Conservation (phyloP, 2,113 vertebrate species). For the Antechinus stuartii region DNA sequence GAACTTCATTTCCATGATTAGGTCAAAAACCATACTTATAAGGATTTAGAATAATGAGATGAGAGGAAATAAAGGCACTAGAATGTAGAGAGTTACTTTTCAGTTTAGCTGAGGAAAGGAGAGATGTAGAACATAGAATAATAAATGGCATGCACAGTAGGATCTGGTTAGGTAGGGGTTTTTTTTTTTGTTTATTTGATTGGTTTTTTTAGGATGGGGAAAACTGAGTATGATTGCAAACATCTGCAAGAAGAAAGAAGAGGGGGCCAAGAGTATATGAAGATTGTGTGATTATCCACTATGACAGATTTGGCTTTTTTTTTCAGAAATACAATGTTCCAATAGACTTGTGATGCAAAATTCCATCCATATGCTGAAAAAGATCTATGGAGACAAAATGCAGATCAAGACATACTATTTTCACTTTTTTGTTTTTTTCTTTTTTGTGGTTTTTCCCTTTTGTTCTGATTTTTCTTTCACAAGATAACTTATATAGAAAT, state of each 20-base stretch:
- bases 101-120: neutral
- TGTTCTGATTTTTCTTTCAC: too few species aligned
- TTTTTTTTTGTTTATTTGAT: neutral
- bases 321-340: too few species aligned
- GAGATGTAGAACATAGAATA: neutral
- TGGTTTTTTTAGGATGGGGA: neutral
- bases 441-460: too few species aligned
- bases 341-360: too few species aligned
- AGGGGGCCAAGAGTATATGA: neutral
- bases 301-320: too few species aligned
- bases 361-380: too few species aligned
- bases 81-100: neutral
- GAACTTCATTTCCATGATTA: neutral
- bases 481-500: too few species aligned
- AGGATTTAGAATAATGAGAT: neutral
- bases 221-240: neutral
- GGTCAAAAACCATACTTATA: neutral
- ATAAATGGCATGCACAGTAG: neutral
- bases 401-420: too few species aligned
- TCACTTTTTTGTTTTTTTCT: too few species aligned
- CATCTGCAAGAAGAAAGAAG: neutral
- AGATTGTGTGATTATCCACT: too few species aligned
- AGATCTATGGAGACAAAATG: too few species aligned
- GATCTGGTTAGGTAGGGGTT: neutral
- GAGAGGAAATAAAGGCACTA: neutral